Conservation (phyloP, 2,113 vertebrate species). For the Apistogramma diplotaenia region DNA sequence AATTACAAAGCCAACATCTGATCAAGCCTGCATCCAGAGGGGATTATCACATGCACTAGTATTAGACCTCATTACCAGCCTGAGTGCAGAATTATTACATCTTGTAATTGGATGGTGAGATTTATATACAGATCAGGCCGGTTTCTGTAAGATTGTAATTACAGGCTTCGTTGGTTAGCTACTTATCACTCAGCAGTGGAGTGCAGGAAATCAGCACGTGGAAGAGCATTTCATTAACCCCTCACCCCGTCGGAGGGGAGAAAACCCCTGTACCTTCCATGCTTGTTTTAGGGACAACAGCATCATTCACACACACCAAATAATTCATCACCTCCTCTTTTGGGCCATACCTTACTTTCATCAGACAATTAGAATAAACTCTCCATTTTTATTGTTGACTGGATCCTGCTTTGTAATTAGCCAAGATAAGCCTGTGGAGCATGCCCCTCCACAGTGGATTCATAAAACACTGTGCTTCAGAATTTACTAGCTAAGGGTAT, state of each 20-base stretch:
- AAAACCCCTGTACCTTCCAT: conserved; percentile 91
- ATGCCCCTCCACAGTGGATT: conserved; percentile 85
- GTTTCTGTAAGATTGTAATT: conserved; percentile 90
- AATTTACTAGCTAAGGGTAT: conserved; percentile 22
- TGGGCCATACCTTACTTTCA: conserved; percentile 13
- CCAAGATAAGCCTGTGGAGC: conserved; percentile 89
- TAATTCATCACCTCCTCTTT: conserved; percentile 84
- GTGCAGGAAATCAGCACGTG: conserved; percentile 95
- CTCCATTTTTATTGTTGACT: conserved; percentile 91
- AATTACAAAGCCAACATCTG: conserved; percentile 99
- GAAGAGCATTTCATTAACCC: conserved; percentile 99
- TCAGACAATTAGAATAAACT: conserved; percentile 75
- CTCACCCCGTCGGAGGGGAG: conserved; percentile 90
- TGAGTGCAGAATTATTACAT: conserved; percentile 99
- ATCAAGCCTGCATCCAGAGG: conserved; percentile 99
- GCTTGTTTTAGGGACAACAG: conserved; percentile 97
- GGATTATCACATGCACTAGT: conserved; percentile 99
- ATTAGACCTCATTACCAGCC: conserved; percentile 99
- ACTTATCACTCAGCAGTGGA: conserved; percentile 96
- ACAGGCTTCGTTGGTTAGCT: conserved; percentile 88
- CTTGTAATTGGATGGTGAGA: conserved; percentile 99
- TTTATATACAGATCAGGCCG: conserved; percentile 88
- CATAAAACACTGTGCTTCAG: conserved; percentile 77
- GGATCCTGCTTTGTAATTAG: conserved; percentile 92
- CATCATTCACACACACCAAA: conserved; percentile 92